These are phyloP conservation scores for Drosophila pachea DNA, from an alignment of 1,140 invertebrate species.

Conservation along the genomic window DNA sequence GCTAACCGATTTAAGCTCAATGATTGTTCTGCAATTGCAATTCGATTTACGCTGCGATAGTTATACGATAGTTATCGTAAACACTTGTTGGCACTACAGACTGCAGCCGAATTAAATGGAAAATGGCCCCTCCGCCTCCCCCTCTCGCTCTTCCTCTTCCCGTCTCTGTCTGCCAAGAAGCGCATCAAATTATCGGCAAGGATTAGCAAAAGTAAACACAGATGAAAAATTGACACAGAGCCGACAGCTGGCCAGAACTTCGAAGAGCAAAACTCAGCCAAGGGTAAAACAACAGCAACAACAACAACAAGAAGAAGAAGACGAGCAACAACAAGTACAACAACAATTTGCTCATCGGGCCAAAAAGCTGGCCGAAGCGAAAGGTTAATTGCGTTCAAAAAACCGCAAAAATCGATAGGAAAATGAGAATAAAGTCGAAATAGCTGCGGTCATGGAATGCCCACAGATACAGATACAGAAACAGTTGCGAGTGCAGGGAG, in stretches of 20 bases:
- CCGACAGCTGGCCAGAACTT: slow-evolving; percentile 9
- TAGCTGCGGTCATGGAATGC: slow-evolving; percentile 20
- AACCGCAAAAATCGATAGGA: slow-evolving; percentile 57
- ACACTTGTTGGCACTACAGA: not conserved
- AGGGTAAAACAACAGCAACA: slow-evolving; percentile 18
- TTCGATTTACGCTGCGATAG: slow-evolving; percentile 35
- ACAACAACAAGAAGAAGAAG: slow-evolving; percentile 14
- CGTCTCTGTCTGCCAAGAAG: slow-evolving; percentile 8
- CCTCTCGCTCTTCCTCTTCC: too few species aligned
- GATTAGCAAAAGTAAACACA: slow-evolving; percentile 53
- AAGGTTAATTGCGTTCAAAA: slow-evolving; percentile 52
- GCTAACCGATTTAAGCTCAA: slow-evolving; percentile 40
- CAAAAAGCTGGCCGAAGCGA: slow-evolving; percentile 31
- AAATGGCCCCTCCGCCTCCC: not conserved
- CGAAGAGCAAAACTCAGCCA: slow-evolving; percentile 23
- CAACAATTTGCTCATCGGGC: slow-evolving; percentile 32
- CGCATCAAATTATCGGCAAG: slow-evolving; percentile 53
- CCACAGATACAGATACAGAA: slow-evolving; percentile 1
- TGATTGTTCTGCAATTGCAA: slow-evolving; percentile 29
- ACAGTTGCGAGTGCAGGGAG: not conserved
- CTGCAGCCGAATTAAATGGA: not conserved
- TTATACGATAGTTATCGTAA: slow-evolving; percentile 8
- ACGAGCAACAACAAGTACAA: slow-evolving; percentile 13
- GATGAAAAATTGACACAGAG: slow-evolving; percentile 40
- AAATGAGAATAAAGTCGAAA: slow-evolving; percentile 52